Base-by-base conservation (phyloP, 2,797 vertebrate genomes). In the Tapirus indicus region DNA sequence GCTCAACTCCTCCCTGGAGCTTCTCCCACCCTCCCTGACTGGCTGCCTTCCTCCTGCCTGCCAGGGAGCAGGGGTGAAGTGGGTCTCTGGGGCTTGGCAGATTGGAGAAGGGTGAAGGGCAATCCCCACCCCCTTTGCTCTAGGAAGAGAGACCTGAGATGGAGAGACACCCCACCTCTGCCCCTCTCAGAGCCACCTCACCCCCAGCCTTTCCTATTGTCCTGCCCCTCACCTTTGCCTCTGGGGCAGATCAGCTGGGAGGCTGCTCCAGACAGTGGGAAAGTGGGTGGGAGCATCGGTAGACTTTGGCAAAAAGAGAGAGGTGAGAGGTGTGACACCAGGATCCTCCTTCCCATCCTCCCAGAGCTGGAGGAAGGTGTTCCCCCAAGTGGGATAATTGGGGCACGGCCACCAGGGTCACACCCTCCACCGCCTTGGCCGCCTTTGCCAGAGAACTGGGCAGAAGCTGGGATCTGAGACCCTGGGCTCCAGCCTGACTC, bases 191-290 rank as follows among this genome's bases (percentile, higher is more conserved):
- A 83, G 64, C 77, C 80, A 66, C 75, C 60, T 71, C 56, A 27
- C 3, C 32, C 29, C n/a, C 9, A 56, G 78, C 88, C 83, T 96
- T 90, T 93, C 64, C 80, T 88, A 72, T 91, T 92, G 68, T 94
- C 94, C 87, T 68, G 83, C 44, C 80, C 88, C 89, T 47, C 92
- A 97, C 97, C 96, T 97, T 97, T 97, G 88, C 87, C 87, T 86
- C 62, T 6, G 18, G 86, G 74, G 85, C 88, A 25, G 25, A 82
- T 79, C 52, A 21, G 86, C 78, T 69, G 32, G 68, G 66, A 84
- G 75, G 94, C 91, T 44, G 66, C 68, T 92, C 54, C 4, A 20
- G 49, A 78, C 5, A 0, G 7, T 49, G n/a, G n/a, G 49, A 66
- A 47, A 64, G 52, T 60, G 68, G 21, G n/a, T 60, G 83, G 94